phyloP scores from a whole-genome alignment of 2,797 vertebrate genomes.

The Emys orbicularis region DNA sequence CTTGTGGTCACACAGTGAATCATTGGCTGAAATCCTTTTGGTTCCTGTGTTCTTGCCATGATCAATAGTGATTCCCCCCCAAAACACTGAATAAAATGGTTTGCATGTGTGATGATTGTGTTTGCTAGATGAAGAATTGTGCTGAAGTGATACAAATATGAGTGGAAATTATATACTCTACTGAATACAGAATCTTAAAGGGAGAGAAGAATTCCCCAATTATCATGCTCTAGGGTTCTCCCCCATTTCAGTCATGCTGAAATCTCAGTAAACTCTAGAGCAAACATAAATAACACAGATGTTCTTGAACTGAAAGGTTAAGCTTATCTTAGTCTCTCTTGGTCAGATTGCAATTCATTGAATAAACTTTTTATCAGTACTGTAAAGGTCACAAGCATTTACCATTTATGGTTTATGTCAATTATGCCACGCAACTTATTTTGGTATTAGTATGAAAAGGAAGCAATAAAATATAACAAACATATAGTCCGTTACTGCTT shows the following conservation, averaged over 20 bases:
- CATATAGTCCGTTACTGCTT: background rate
- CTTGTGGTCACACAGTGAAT: slow-evolving; percentile 15
- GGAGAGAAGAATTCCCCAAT: background rate
- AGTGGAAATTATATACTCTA: background rate
- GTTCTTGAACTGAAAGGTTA: slow-evolving; percentile 15
- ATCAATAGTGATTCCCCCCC: slow-evolving; percentile 57
- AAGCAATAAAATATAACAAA: background rate
- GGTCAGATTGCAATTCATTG: slow-evolving; percentile 12
- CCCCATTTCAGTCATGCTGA: background rate
- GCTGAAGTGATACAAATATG: background rate
- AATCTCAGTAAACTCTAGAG: slow-evolving; percentile 15
- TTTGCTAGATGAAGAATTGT: slow-evolving; percentile 19
- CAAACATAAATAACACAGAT: slow-evolving; percentile 37
- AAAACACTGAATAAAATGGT: slow-evolving; percentile 6
- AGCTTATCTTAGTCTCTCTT: slow-evolving; percentile 16
- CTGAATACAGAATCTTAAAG: background rate
- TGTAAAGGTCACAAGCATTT: slow-evolving; percentile 29
- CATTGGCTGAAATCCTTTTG: slow-evolving; percentile 38
- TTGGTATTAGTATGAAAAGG: background rate
- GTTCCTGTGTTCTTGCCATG: slow-evolving; percentile 19
- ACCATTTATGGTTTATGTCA: background rate
- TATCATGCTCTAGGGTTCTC: background rate
- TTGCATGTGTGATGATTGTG: background rate
- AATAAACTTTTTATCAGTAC: slow-evolving; percentile 19
- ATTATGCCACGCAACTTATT: background rate